Evolutionary conservation across 1,140 invertebrate species (phyloP), one percentile per base, ranked within the genome.

Genomic region (Bicyclus anynana): DNA sequence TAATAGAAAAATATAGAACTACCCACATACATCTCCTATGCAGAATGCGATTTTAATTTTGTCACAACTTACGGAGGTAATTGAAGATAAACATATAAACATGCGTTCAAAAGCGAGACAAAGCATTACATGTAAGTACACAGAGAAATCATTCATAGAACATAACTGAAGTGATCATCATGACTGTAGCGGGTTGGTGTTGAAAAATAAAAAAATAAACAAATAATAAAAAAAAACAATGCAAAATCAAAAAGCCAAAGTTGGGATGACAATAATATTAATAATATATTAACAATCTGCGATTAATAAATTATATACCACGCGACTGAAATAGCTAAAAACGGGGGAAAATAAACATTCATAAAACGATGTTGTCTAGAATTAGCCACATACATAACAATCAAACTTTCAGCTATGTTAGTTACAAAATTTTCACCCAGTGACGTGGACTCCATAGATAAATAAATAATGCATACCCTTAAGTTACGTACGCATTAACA

Each of bases 111-210:
- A 50, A 56, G 38, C 44, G 46, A 75, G 69, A 75, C 72, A 80
- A 77, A 80, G 74, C 74, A 74, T 77, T 72, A 52, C 62, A 69
- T 57, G 47, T 20, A 48, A 33, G 46, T n/a, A n/a, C n/a, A n/a
- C n/a, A n/a, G n/a, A n/a, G n/a, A 35, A 54, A 0, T 29, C 50
- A 27, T 14, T 50, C 20, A 54, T 63, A 56, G 59, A 80, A 85
- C 80, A 88, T 86, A 88, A 88, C 82, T 88, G 85, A 86, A 86
- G 82, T 88, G 80, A 85, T 81, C 70, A 86, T 86, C 77, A 88
- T 84, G 80, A 79, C 70, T 77, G 80, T 77, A 79, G 76, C 80
- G 62, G 61, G 62, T 48, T 54, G 63, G 65, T 73, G 62, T 54
- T 46, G 50, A 49, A 53, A 56, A 33, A 50, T 14, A 69, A 59